Evolutionary conservation across 2,797 vertebrate species (phyloP).

Genomic region (Chelon auratus): DNA sequence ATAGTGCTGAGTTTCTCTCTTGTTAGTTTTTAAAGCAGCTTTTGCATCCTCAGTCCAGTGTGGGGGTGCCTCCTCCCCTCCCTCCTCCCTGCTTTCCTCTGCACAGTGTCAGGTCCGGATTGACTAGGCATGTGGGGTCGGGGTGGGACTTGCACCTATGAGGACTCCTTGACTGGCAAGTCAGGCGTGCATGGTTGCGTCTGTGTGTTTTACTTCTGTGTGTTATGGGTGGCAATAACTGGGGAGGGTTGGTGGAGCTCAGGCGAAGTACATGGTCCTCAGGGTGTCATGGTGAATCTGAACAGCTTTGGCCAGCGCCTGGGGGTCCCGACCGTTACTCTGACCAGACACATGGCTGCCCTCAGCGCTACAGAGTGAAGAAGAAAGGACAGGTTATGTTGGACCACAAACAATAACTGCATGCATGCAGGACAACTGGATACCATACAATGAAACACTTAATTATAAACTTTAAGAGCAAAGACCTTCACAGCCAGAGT

Average conservation of each 20-base stretch:
- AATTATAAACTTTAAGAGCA: too few species aligned
- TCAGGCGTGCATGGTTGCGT: constrained; percentile 73
- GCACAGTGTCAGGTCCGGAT: constrained; percentile 90
- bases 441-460: too few species aligned
- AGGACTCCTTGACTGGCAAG: constrained; percentile 84
- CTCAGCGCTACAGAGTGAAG: constrained; percentile 89
- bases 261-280: constrained; percentile 99
- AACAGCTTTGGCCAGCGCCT: constrained; percentile 98
- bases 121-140: constrained; percentile 72
- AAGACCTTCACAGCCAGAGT: too few species aligned
- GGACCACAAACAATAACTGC: neutral
- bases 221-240: constrained; percentile 71
- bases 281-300: constrained; percentile 99
- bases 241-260: constrained; percentile 69
- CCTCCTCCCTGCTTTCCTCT: constrained; percentile 80
- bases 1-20: constrained; percentile 94
- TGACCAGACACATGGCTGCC: constrained; percentile 99
- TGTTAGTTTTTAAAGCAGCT: constrained; percentile 85
- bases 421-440: neutral
- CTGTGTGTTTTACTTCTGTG: constrained; percentile 72
- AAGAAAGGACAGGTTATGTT: constrained; percentile 32
- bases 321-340: constrained; percentile 98
- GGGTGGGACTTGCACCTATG: constrained; percentile 76
- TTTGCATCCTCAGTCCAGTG: constrained; percentile 88
- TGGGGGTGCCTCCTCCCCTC: constrained; percentile 76